Conservation (phyloP, 2,888 invertebrate species). For the Metacarcinus magister region DNA sequence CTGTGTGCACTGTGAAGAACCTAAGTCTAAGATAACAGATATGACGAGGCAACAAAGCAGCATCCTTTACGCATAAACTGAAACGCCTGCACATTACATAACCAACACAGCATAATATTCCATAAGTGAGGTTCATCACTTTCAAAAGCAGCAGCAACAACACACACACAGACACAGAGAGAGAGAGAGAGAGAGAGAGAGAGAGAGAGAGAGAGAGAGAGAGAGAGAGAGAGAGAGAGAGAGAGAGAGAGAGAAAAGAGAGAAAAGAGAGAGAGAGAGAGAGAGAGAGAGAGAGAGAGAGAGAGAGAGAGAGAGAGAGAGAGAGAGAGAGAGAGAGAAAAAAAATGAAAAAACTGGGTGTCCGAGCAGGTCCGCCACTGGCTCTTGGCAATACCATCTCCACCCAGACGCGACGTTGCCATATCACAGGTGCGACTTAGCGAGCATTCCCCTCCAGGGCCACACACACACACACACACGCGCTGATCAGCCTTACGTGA, state of each 20-base stretch:
- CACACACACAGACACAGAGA: too few species aligned
- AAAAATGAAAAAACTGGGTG: neutral
- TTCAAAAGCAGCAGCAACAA: neutral
- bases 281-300: slow-evolving; percentile 2
- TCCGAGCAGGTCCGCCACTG: slow-evolving; percentile 57
- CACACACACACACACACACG: neutral
- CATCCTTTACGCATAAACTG: neutral
- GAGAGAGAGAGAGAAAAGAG: too few species aligned
- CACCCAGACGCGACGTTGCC: slow-evolving; percentile 57
- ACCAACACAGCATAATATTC: neutral
- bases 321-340: neutral
- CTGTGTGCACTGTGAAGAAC: neutral
- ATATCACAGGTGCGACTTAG: slow-evolving; percentile 43
- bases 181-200: too few species aligned
- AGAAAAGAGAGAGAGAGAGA: neutral
- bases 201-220: too few species aligned
- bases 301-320: neutral
- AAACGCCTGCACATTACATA: neutral
- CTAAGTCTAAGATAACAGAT: neutral
- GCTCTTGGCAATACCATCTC: slow-evolving; percentile 62
- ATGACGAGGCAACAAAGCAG: too few species aligned
- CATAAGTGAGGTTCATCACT: neutral
- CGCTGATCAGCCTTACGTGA: neutral
- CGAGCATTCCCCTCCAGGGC: slow-evolving; percentile 38
- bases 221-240: too few species aligned